phyloP scores from a whole-genome alignment of 2,888 invertebrate species.

The Ophion slaviceki region DNA sequence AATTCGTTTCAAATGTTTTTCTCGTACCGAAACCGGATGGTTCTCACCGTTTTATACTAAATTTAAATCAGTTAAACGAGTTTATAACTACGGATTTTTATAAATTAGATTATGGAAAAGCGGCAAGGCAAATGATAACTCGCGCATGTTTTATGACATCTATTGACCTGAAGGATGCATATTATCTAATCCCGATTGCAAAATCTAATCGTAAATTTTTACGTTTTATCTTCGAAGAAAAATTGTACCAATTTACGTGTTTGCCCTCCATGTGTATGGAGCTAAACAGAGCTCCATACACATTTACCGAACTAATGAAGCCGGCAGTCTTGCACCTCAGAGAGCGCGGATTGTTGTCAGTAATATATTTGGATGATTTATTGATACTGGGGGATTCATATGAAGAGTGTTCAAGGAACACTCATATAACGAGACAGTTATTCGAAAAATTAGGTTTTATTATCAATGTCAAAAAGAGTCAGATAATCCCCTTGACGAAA shows the following conservation, averaged over 20 bases:
- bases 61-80: constrained; percentile 13
- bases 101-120: too few species aligned
- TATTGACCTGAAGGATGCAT: constrained; percentile 28
- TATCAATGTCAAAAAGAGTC: constrained; percentile 53
- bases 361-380: constrained; percentile 49
- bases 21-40: neutral
- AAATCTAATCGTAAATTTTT: constrained; percentile 39
- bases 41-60: constrained; percentile 16
- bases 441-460: constrained; percentile 45
- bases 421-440: constrained; percentile 19
- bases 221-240: constrained; percentile 10
- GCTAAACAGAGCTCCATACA: too few species aligned
- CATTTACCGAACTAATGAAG: too few species aligned
- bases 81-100: constrained; percentile 10
- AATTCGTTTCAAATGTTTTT: constrained; percentile 56
- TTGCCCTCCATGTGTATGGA: too few species aligned
- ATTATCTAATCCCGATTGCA: constrained; percentile 35
- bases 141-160: too few species aligned
- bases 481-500: neutral
- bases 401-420: constrained; percentile 32
- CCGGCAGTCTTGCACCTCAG: too few species aligned
- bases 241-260: too few species aligned
- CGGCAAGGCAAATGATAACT: too few species aligned
- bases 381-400: constrained; percentile 48
- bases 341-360: neutral